Base-by-base conservation (phyloP, 2,797 vertebrate species). In the Danio choprae region DNA sequence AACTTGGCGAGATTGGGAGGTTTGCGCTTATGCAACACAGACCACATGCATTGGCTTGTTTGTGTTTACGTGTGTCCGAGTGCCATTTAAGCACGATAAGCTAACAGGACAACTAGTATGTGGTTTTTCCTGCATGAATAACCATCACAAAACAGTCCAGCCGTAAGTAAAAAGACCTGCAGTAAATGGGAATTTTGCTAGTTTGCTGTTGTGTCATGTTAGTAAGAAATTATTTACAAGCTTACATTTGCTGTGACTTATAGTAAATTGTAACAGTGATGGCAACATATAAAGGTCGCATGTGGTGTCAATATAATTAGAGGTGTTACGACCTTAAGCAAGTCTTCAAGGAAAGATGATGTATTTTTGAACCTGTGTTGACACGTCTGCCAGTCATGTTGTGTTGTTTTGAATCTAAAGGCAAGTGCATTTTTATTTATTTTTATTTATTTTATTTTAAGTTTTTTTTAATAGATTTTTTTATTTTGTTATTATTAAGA, bases 281-380 rank as follows among this genome's bases (percentile, higher is more conserved):
- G 62, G 74, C 50, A 65, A 43, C 62, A 56, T 18, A 11, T 53
- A 62, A 64, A 67, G 62, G 50, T 67, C 50, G 67, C 50, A 15
- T 5, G 5, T 22, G 8, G 10, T 36, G 50, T 65, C 62, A 65
- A 12, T 43, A 76, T 56, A 7, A n/a, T 55, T 65, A 29, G 36
- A 55, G 63, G 50, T 56, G 18, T 76, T 67, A 36, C 16, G 62
- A 46, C 51, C 74, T 67, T 44, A 44, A 77, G 62, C 40, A 58
- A 1, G 22, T 20, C 74, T 76, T 65, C 1, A 64, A 44, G 58
- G 60, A 13, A 65, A 36, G 40, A 67, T 56, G 4, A 22, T 67
- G 38, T 56, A 77, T 77, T 46, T 77, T 20, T 68, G 11, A 38
- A 36, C 8, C 20, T 18, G 22, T 67, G 40, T 55, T 67, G 63